Conservation (phyloP, 1,140 invertebrate genomes). For the Bombus confusus region DNA sequence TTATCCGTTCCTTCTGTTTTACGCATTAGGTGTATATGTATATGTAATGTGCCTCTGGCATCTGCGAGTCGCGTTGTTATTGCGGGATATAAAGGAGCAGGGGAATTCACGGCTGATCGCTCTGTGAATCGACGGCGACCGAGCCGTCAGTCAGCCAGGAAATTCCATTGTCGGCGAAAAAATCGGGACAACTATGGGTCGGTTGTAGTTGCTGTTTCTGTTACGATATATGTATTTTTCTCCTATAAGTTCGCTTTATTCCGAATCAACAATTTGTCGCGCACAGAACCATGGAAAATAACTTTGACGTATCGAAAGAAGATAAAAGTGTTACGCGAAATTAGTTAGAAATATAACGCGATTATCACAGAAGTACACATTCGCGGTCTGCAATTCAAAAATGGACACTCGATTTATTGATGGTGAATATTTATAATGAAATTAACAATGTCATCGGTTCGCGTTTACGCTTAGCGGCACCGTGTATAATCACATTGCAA, state of each 20-base stretch:
- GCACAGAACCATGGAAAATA: not conserved
- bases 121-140: slow-evolving; percentile 41
- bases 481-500: slow-evolving; percentile 34
- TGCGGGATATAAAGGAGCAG: slow-evolving; percentile 67
- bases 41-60: slow-evolving; percentile 4
- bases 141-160: slow-evolving; percentile 66
- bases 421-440: slow-evolving; percentile 42
- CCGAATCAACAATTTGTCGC: not conserved
- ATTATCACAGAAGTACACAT: not conserved
- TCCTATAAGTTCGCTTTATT: slow-evolving; percentile 16
- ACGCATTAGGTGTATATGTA: slow-evolving; percentile 23
- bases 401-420: not conserved
- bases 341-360: not conserved
- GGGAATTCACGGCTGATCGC: slow-evolving; percentile 71
- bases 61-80: slow-evolving; percentile 61
- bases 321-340: not conserved
- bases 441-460: slow-evolving; percentile 20
- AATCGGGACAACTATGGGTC: slow-evolving; percentile 37
- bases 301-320: not conserved
- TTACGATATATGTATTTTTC: slow-evolving; percentile 29
- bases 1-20: slow-evolving; percentile 21
- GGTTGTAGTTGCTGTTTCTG: slow-evolving; percentile 29
- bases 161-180: slow-evolving; percentile 61
- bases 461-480: not conserved
- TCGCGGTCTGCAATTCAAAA: not conserved